Percentiles rank a stretch among this genome's conserved stretches.
Conservation (phyloP, 92 coral and sea anemone genomes). For the Zoanthus gigantus region DNA sequence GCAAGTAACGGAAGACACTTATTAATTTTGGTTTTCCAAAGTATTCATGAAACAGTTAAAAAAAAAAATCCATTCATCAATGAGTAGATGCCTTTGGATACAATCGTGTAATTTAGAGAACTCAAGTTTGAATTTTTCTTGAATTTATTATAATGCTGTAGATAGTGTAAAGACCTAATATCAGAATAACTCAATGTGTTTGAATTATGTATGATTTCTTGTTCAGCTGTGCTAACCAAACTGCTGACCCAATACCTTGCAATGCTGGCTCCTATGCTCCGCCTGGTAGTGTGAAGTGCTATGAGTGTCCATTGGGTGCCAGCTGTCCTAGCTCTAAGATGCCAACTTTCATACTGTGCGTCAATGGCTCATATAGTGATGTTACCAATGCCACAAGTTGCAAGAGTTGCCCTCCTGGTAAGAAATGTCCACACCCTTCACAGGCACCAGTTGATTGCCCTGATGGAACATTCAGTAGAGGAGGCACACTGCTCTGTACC, state of each 20-base stretch:
- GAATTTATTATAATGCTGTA: too few relatives aligned
- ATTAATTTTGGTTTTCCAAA: too few relatives aligned
- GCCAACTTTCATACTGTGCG: slow-evolving; percentile 46
- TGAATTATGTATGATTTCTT: background rate
- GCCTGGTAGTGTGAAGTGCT: slow-evolving; percentile 59
- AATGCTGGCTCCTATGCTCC: slow-evolving; percentile 72
- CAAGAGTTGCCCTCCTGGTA: slow-evolving; percentile 82
- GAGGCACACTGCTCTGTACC: slow-evolving; percentile 49
- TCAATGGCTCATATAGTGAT: slow-evolving; percentile 63
- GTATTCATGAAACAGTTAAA: too few relatives aligned
- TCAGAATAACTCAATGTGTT: too few relatives aligned
- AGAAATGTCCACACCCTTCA: slow-evolving; percentile 70
- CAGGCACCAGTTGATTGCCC: slow-evolving; percentile 76
- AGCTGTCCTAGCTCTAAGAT: slow-evolving; percentile 46
- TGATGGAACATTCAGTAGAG: slow-evolving; percentile 61
- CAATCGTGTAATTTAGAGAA: too few relatives aligned
- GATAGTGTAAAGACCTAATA: too few relatives aligned
- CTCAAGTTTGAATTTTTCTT: too few relatives aligned
- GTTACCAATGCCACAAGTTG: slow-evolving; percentile 56
- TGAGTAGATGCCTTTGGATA: too few relatives aligned
- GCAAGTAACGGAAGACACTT: too few relatives aligned
- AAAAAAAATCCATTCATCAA: too few relatives aligned
- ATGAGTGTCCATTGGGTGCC: slow-evolving; percentile 59
- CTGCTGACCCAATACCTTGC: slow-evolving; percentile 72
- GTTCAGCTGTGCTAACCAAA: slow-evolving; percentile 68